Evolutionary conservation across 2,113 vertebrate genomes (phyloP).

Genomic region (Scomber colias): DNA sequence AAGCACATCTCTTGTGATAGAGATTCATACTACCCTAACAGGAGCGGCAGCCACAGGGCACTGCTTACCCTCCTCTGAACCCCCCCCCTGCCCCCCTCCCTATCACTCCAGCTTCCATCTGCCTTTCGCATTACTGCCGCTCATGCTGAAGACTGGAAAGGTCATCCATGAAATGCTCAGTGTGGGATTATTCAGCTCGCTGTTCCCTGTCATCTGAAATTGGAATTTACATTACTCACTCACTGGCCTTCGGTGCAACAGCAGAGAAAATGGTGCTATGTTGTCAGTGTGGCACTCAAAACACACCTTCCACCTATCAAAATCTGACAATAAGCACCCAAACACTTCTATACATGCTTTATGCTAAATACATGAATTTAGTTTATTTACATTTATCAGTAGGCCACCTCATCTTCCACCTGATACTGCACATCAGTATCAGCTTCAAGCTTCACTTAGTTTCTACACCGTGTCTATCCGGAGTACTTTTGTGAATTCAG

Average conservation of each 20-base stretch:
- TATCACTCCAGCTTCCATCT: slow-evolving; percentile 73
- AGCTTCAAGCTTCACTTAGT: background rate
- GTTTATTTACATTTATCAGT: background rate
- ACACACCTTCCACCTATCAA: slow-evolving; percentile 9
- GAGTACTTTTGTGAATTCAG: background rate
- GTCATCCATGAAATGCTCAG: slow-evolving; percentile 79
- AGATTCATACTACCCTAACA: slow-evolving; percentile 49
- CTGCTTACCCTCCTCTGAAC: slow-evolving; percentile 53
- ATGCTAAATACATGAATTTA: background rate
- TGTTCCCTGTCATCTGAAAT: slow-evolving; percentile 68
- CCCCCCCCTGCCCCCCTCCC: background rate
- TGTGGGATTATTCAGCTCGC: slow-evolving; percentile 74
- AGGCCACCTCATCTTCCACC: background rate
- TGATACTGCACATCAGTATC: background rate
- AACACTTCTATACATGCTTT: background rate
- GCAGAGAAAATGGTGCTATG: slow-evolving; percentile 4
- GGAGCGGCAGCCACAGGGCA: slow-evolving; percentile 49
- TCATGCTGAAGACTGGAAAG: slow-evolving; percentile 73
- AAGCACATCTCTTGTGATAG: slow-evolving; percentile 66
- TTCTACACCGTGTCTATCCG: background rate
- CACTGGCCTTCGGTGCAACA: slow-evolving; percentile 23
- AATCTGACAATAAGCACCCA: background rate
- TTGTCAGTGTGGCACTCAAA: slow-evolving; percentile 20
- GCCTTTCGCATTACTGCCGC: slow-evolving; percentile 71
- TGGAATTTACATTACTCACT: slow-evolving; percentile 65